Evolutionary conservation across 2,888 invertebrate genomes (phyloP).

Genomic region (Teleiodes luculella): DNA sequence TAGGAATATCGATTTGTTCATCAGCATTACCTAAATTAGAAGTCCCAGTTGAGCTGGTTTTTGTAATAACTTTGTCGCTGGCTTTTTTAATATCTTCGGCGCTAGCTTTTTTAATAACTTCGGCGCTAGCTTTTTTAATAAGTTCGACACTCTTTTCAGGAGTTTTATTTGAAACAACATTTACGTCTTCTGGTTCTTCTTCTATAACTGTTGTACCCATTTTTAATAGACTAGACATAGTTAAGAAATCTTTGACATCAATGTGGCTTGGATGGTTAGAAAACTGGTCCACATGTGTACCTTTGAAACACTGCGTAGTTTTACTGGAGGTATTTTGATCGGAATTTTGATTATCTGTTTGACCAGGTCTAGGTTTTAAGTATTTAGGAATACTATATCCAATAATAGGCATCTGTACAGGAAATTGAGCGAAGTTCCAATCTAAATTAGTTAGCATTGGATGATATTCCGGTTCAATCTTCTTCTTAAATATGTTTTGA

Average conservation of each 20-base stretch:
- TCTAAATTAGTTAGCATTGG: slow-evolving; percentile 31
- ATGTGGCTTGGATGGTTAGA: not conserved
- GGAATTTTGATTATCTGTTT: not conserved
- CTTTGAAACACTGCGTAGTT: slow-evolving; percentile 31
- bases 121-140: not conserved
- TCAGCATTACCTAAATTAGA: too few species aligned
- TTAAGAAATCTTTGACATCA: not conserved
- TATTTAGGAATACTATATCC: slow-evolving; percentile 47
- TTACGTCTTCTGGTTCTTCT: slow-evolving; percentile 15
- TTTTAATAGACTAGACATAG: not conserved
- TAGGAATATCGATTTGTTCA: not conserved
- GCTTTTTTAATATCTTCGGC: not conserved
- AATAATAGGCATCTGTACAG: slow-evolving; percentile 56
- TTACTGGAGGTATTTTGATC: slow-evolving; percentile 19
- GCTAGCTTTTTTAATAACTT: not conserved
- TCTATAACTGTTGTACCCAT: slow-evolving; percentile 3
- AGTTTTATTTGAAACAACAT: slow-evolving; percentile 6
- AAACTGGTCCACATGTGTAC: not conserved
- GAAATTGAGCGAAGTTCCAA: slow-evolving; percentile 44
- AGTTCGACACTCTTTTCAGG: slow-evolving; percentile 17
- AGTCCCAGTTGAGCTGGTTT: too few species aligned
- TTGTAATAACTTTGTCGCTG: not conserved
- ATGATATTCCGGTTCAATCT: slow-evolving; percentile 27
- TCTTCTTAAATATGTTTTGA: slow-evolving; percentile 31
- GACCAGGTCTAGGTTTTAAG: not conserved